Base-by-base conservation (phyloP, 64 coral and sea anemone genomes). In the Dendronephthya gigantea region DNA sequence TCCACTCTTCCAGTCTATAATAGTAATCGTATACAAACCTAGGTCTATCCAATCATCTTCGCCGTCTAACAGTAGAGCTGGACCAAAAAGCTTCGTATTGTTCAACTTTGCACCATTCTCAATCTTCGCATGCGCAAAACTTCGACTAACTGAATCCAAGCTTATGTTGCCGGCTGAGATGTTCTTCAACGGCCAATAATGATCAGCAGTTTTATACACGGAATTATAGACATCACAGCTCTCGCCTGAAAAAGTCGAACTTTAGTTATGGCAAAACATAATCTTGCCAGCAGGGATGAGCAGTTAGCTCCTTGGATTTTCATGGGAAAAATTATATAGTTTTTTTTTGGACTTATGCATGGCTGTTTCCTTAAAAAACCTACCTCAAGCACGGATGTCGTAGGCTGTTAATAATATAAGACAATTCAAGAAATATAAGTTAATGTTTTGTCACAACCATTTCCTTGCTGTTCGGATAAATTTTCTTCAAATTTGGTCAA, bases 51-150 rank as follows among this genome's bases (percentile, higher is more conserved):
- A 79, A 39, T 79, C 72, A 33, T 79, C 72, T 36, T 36, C 32
- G 15, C 72, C 72, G 22, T 79, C 72, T 19, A 79, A 19, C 11
- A 79, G 16, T 15, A 79, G 28, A 0, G 72, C 72, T 4, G 72
- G 72, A 12, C 72, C 72, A 35, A 79, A 79, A 39, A 79, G 72
- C 72, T 79, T 79, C 28, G 72, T 79, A 12, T 79, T 39, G 72
- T 79, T 79, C 72, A 79, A 29, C 29, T 79, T 79, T 79, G 32
- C 72, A 35, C 72, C 72, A 35, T 79, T 79, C 27, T 17, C 25
- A 27, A 62, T 62, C 25, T 62, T 23, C 19, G 0, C 55, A 5
- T 62, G 55, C 55, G 55, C 25, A 62, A 23, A 23, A 62, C n/a
- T n/a, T n/a, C n/a, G n/a, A n/a, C n/a, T n/a, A 7, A 62, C 25